Evolutionary conservation across 2,113 vertebrate genomes (phyloP).

Genomic region (Entomyzon cyanotis): DNA sequence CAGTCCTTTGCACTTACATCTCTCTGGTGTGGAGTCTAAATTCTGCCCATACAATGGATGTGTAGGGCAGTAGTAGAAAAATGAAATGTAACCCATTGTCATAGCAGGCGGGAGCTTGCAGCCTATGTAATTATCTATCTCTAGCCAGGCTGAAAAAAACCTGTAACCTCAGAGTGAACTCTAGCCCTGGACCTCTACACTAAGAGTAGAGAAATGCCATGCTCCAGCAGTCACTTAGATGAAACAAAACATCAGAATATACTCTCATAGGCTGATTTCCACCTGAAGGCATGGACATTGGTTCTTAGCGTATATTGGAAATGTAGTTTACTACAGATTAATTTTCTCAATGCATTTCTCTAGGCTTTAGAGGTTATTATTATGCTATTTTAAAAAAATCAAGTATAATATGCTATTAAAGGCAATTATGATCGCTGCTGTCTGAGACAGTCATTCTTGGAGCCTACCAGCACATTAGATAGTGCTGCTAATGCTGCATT

Average conservation of each 20-base stretch:
- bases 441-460: background rate
- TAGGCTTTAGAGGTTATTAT: background rate
- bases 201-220: background rate
- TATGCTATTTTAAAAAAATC: background rate
- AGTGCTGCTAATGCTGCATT: background rate
- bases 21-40: background rate
- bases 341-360: background rate
- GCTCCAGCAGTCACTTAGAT: background rate
- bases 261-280: background rate
- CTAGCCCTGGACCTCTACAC: background rate
- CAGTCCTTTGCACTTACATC: background rate
- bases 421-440: background rate
- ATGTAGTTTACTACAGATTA: background rate
- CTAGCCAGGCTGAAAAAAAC: background rate
- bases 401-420: background rate
- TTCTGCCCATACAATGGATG: background rate
- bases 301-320: background rate
- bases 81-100: background rate
- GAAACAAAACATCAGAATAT: background rate
- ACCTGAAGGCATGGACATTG: background rate
- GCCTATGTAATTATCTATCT: background rate
- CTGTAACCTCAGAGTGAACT: slow-evolving; percentile 20
- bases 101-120: background rate
- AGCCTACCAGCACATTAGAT: background rate
- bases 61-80: background rate